These are phyloP conservation scores for Portevinia maculata DNA, from an alignment of 2,888 invertebrate genomes.

Conservation along the genomic window DNA sequence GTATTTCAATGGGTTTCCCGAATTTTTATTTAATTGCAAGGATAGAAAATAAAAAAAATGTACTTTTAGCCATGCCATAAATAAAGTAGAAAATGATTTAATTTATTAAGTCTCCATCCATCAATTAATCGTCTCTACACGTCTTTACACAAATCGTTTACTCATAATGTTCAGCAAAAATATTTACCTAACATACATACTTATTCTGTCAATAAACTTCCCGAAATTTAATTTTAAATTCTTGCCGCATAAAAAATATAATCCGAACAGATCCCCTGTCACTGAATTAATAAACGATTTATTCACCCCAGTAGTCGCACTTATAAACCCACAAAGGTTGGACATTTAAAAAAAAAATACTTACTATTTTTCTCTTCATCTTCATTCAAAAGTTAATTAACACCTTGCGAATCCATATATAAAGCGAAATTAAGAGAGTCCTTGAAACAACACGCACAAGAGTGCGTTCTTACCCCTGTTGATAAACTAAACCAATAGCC, in stretches of 20 bases:
- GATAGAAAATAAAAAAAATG: neutral
- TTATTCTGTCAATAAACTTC: slow-evolving; percentile 26
- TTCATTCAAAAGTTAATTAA: slow-evolving; percentile 47
- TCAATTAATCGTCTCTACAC: slow-evolving; percentile 5
- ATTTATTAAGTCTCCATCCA: slow-evolving; percentile 4
- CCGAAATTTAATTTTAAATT: slow-evolving; percentile 47
- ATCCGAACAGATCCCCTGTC: slow-evolving; percentile 40
- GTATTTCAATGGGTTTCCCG: too few relatives aligned
- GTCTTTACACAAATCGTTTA: neutral
- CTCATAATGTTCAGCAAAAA: neutral
- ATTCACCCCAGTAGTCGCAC: neutral
- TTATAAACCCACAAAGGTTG: slow-evolving; percentile 3
- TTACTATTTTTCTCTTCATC: neutral
- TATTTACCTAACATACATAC: slow-evolving; percentile 22
- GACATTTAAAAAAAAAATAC: slow-evolving; percentile 22
- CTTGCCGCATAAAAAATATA: slow-evolving; percentile 39
- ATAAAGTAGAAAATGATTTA: too few relatives aligned
- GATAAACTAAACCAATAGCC: slow-evolving; percentile 44
- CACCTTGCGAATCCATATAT: slow-evolving; percentile 7
- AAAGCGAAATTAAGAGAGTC: slow-evolving; percentile 4
- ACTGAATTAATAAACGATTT: slow-evolving; percentile 56
- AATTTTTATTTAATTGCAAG: too few relatives aligned
- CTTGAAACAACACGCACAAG: neutral
- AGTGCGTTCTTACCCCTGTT: slow-evolving; percentile 18
- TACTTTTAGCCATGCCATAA: too few relatives aligned